These are phyloP conservation scores for Axis porcinus DNA, from an alignment of 2,113 vertebrate genomes.

Conservation along the genomic window DNA sequence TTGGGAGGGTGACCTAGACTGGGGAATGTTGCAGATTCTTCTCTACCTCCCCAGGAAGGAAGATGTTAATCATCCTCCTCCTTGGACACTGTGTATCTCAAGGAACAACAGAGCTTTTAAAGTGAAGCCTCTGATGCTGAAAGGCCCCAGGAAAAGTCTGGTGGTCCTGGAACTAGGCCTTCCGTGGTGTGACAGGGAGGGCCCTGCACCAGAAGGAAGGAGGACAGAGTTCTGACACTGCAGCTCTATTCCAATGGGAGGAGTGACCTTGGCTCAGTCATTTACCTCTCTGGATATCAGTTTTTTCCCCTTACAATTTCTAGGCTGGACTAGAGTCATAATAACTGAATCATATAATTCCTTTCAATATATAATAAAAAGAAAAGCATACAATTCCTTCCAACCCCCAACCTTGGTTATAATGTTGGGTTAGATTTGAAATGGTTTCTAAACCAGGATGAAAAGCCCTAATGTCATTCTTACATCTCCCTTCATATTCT, in stretches of 20 bases:
- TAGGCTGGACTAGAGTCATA: not conserved
- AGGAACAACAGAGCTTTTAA: not conserved
- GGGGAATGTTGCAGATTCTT: not conserved
- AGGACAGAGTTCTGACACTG: not conserved
- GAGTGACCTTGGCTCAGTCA: not conserved
- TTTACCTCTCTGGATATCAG: not conserved
- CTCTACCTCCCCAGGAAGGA: not conserved
- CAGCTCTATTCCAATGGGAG: not conserved
- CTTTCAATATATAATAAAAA: not conserved
- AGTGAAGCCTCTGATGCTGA: not conserved
- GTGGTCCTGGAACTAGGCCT: not conserved
- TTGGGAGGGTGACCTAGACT: not conserved
- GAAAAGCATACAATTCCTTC: not conserved
- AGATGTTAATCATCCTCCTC: not conserved
- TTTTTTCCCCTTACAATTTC: not conserved
- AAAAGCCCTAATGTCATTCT: not conserved
- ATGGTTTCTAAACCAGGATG: not conserved
- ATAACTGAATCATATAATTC: not conserved
- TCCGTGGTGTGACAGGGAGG: not conserved
- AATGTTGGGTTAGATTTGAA: not conserved
- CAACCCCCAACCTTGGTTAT: not conserved
- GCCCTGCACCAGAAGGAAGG: not conserved
- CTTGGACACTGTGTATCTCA: not conserved
- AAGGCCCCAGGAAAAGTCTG: not conserved
- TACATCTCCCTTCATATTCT: not conserved